Base-by-base conservation (phyloP, 2,113 vertebrate genomes). In the Ptyas mucosa region DNA sequence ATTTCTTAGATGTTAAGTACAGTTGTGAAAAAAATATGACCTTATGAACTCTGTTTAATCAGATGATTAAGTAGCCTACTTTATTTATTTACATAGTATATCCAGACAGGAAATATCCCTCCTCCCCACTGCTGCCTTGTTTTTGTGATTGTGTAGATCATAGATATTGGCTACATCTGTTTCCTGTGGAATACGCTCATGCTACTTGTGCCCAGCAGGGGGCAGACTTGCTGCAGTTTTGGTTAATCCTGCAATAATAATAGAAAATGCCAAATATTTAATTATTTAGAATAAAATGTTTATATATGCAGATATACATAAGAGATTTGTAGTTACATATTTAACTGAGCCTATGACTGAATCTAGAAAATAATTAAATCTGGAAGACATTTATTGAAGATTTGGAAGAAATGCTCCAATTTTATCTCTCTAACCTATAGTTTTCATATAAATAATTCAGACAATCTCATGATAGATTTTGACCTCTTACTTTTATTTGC, bases 171-270 rank as follows among this genome's bases (percentile, higher is more conserved):
- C 89, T 92, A 88, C 94, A 95, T 97, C 96, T 96, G 95, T 96
- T 97, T 97, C 96, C 97, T 96, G 94, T 14, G 86, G 34, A 92
- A 94, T 95, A 96, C 94, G 61, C 29, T 95, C 75, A 88, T 94
- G 89, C 90, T 95, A 94, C 91, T 87, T 96, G 94, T 95, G 91
- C 94, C 97, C 97, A 97, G 97, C 96, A 97, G 97, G 94, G 96
- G 96, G 96, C 95, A 95, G 94, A 85, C 96, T 96, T 96, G 96
- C 95, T 91, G 93, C 95, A 95, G 92, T 93, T 15, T 61, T 75
- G 26, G 8, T 0, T 2, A 52, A 90, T 88, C 93, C 90, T 46
- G 85, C 58, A 91, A 64, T 39, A n/a, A 14, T 49, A 3, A 39
- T 15, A 81, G 75, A 43, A 39, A 81, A 10, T 81, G 75, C 34